These are phyloP conservation scores for Pteropus alecto DNA, from an alignment of 2,113 vertebrate genomes.

Conservation along the genomic window DNA sequence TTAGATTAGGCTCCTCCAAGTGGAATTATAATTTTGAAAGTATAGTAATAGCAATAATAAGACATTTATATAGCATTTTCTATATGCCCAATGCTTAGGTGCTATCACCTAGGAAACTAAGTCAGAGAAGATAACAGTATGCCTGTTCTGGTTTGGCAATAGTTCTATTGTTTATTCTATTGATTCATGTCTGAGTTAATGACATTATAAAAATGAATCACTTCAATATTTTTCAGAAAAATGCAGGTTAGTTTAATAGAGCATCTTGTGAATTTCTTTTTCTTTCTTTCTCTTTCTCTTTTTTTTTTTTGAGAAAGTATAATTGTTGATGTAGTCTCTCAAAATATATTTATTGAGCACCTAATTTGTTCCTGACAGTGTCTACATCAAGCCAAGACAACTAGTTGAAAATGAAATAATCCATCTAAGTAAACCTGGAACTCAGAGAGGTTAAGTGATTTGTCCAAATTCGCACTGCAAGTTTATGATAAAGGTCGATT, in stretches of 20 bases:
- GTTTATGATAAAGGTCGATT: not conserved
- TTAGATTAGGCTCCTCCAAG: not conserved
- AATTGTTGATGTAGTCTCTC: not conserved
- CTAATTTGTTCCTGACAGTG: not conserved
- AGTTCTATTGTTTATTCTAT: not conserved
- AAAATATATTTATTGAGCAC: not conserved
- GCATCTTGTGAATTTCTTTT: not conserved
- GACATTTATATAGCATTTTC: not conserved
- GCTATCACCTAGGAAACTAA: not conserved
- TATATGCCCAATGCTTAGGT: not conserved
- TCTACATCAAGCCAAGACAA: not conserved
- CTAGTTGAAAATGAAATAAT: not conserved
- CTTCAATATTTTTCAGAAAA: constrained; percentile 17
- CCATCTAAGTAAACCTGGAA: not conserved
- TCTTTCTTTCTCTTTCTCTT: not conserved
- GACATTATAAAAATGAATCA: constrained; percentile 19
- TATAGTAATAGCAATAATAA: not conserved
- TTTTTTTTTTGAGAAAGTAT: not conserved
- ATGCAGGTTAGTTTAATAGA: not conserved
- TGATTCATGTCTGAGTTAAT: constrained; percentile 2
- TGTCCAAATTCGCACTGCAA: not conserved
- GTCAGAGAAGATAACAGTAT: not conserved
- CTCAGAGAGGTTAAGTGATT: not conserved
- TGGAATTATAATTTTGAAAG: constrained; percentile 16
- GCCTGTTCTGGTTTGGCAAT: not conserved